These are phyloP conservation scores for Brenthis daphne DNA, from an alignment of 2,888 invertebrate species.

Conservation along the genomic window DNA sequence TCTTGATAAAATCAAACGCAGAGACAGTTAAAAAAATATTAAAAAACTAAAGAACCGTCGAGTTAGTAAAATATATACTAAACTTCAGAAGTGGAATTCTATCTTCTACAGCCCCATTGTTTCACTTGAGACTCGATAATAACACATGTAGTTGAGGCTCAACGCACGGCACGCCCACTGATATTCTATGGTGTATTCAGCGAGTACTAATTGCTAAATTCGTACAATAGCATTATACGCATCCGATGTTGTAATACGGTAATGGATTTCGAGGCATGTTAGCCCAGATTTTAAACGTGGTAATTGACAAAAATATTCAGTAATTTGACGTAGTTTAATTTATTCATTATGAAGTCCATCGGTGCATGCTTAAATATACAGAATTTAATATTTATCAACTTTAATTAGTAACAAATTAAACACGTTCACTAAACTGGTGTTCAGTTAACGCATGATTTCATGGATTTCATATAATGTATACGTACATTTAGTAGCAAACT, in stretches of 20 bases:
- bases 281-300: slow-evolving; percentile 14
- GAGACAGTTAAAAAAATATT: too few relatives aligned
- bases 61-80: too few relatives aligned
- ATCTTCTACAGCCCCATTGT: not conserved
- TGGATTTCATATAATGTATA: too few relatives aligned
- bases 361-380: not conserved
- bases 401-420: not conserved
- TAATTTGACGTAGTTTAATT: slow-evolving; percentile 5
- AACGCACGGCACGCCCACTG: slow-evolving; percentile 5
- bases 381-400: not conserved
- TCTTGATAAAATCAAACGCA: too few relatives aligned
- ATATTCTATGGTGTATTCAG: slow-evolving; percentile 18
- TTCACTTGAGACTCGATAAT: slow-evolving; percentile 1
- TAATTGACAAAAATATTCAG: slow-evolving; percentile 12
- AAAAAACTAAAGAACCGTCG: too few relatives aligned
- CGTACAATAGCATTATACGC: slow-evolving; percentile 27
- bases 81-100: too few relatives aligned
- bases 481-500: not conserved
- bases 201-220: slow-evolving; percentile 27
- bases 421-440: too few relatives aligned
- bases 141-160: slow-evolving; percentile 6
- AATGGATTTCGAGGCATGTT: slow-evolving; percentile 19
- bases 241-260: slow-evolving; percentile 23
- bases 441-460: too few relatives aligned
- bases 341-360: not conserved